These are phyloP conservation scores for Eriosoma lanigerum DNA, from an alignment of 1,140 invertebrate species.

Conservation along the genomic window DNA sequence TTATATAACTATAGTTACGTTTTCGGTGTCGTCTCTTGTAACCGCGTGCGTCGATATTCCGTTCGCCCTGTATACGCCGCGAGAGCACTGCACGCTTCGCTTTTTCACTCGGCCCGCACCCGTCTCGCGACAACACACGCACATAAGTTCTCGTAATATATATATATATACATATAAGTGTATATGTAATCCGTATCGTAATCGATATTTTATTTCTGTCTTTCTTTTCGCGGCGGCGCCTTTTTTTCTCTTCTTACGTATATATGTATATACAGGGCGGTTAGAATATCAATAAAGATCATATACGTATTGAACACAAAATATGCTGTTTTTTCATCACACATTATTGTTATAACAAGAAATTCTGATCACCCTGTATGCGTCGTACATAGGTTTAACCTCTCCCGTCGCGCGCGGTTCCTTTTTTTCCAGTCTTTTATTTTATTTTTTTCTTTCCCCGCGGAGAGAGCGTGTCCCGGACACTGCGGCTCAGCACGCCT, in stretches of 20 bases:
- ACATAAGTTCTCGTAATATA: conserved; percentile 43
- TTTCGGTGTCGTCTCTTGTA: no score
- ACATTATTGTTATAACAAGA: no score
- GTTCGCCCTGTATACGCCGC: background rate
- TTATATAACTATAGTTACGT: no score
- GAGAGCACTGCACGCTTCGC: background rate
- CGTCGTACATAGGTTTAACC: no score
- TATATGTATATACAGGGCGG: background rate
- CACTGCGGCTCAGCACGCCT: conserved; percentile 15
- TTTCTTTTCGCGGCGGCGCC: no score
- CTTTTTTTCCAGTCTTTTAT: background rate
- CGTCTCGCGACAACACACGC: background rate
- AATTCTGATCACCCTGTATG: no score
- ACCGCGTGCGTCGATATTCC: no score
- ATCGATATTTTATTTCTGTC: conserved; percentile 51
- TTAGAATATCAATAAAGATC: no score
- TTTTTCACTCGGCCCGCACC: background rate
- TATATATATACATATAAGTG: no score
- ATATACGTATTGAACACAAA: no score
- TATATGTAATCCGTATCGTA: conserved; percentile 50
- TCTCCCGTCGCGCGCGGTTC: no score
- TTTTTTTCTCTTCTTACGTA: background rate
- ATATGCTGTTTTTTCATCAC: no score
- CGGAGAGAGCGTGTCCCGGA: conserved; percentile 15
- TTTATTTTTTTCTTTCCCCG: background rate